Percentiles rank a stretch among this genome's conserved stretches.
These are phyloP conservation scores for Polylopha cassiicola DNA, from an alignment of 2,888 invertebrate genomes.

Conservation along the genomic window DNA sequence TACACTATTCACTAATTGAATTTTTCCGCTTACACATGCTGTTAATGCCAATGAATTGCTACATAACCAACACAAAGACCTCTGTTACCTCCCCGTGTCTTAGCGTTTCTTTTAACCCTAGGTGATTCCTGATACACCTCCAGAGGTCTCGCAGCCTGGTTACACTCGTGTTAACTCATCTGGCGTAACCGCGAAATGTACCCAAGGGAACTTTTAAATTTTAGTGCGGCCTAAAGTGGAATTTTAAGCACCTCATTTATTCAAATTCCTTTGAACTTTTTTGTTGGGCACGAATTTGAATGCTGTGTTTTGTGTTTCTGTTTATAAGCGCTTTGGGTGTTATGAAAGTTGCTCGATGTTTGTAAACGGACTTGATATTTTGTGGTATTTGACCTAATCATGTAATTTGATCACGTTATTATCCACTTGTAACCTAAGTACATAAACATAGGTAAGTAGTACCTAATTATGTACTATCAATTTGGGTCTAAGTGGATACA, in stretches of 20 bases:
- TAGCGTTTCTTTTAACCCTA: conserved; percentile 5
- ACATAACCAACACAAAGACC: conserved; percentile 18
- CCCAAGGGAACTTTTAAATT: conserved; percentile 33
- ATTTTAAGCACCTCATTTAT: conserved; percentile 48
- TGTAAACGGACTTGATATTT: no score
- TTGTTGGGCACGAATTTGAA: no score
- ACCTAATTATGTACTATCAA: no score
- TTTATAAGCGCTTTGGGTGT: no score
- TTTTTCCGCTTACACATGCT: conserved; percentile 27
- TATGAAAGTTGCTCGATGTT: no score
- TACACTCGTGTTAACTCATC: conserved; percentile 23
- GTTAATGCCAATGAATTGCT: conserved; percentile 13
- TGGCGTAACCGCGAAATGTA: conserved; percentile 29
- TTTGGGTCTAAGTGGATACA: no score
- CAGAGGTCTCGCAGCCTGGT: conserved; percentile 19
- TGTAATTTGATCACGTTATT: no score
- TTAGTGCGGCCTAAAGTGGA: conserved; percentile 31
- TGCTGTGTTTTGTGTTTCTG: no score
- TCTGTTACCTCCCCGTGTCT: conserved; percentile 9
- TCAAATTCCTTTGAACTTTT: conserved; percentile 44
- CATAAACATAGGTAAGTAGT: no score
- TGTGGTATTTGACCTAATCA: no score
- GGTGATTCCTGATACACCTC: conserved; percentile 1
- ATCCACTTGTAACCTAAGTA: no score
- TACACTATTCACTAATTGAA: no score